Percentiles rank a stretch among this genome's conserved stretches.
phyloP scores from a whole-genome alignment of 2,797 vertebrate species.

The Dromococcyx pavoninus region DNA sequence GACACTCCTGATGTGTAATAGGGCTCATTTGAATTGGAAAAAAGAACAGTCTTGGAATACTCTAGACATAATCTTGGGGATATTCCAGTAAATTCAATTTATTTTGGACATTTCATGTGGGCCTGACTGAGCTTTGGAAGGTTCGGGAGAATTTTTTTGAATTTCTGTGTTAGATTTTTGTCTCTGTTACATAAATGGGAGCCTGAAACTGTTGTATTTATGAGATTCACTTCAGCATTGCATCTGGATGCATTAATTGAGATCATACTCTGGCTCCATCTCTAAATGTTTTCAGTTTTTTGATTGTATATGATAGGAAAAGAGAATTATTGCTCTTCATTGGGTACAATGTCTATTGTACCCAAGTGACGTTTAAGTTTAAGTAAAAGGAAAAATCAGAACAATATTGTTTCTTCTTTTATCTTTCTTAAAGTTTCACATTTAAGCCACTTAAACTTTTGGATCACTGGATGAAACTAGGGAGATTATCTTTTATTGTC shows the following conservation, averaged over 20 bases:
- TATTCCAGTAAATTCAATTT: constrained; percentile 58
- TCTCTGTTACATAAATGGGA: neutral
- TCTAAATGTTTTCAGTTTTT: neutral
- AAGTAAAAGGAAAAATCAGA: neutral
- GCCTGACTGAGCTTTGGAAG: constrained; percentile 29
- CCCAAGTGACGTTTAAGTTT: neutral
- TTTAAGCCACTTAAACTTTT: neutral
- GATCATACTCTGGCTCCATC: neutral
- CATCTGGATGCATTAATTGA: constrained; percentile 1
- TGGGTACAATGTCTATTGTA: too few relatives aligned
- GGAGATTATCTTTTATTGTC: neutral
- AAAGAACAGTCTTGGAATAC: constrained; percentile 38
- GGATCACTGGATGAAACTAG: neutral
- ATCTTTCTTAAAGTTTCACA: neutral
- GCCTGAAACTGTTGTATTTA: neutral
- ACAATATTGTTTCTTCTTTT: neutral
- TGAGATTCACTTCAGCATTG: neutral
- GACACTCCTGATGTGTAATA: neutral
- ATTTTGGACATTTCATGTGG: constrained; percentile 34
- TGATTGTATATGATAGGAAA: neutral
- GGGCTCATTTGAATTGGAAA: constrained; percentile 60
- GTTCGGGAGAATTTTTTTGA: neutral
- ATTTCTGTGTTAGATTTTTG: neutral
- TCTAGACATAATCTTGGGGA: constrained; percentile 49
- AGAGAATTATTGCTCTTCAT: accelerated